Conservation (phyloP, 2,888 invertebrate genomes). For the Drosophila peninsularis region DNA sequence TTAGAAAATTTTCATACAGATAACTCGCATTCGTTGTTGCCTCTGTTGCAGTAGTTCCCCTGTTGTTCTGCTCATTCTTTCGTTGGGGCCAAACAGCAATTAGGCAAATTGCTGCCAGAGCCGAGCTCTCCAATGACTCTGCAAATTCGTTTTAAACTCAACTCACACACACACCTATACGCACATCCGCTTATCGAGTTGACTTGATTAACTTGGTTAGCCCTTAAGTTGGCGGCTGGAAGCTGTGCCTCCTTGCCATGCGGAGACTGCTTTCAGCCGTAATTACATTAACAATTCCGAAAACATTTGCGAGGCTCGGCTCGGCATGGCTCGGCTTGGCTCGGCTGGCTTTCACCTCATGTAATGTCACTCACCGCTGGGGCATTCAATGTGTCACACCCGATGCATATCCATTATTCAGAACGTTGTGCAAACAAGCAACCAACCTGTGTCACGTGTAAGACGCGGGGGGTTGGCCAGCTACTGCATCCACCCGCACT, state of each 20-base stretch:
- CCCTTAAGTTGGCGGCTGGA: conserved; percentile 15
- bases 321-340: not conserved
- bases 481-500: not conserved
- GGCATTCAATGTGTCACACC: conserved; percentile 70
- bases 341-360: conserved; percentile 20
- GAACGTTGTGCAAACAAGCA: conserved; percentile 73
- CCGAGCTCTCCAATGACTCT: conserved; percentile 19
- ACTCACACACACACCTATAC: conserved; percentile 11
- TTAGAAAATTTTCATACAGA: conserved; percentile 49
- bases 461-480: conserved; percentile 49
- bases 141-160: conserved; percentile 54
- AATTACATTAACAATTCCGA: conserved; percentile 77
- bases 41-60: conserved; percentile 4
- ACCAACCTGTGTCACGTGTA: conserved; percentile 59
- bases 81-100: conserved; percentile 44
- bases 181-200: conserved; percentile 46
- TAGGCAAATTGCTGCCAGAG: conserved; percentile 64
- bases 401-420: conserved; percentile 76
- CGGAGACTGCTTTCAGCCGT: conserved; percentile 61
- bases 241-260: not conserved
- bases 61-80: not conserved
- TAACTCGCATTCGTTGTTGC: conserved; percentile 1
- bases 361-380: conserved; percentile 71
- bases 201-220: conserved; percentile 58
- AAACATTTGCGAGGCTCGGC: conserved; percentile 52